Evolutionary conservation across 2,888 invertebrate genomes (phyloP).

Genomic region (Euclidia mi): DNA sequence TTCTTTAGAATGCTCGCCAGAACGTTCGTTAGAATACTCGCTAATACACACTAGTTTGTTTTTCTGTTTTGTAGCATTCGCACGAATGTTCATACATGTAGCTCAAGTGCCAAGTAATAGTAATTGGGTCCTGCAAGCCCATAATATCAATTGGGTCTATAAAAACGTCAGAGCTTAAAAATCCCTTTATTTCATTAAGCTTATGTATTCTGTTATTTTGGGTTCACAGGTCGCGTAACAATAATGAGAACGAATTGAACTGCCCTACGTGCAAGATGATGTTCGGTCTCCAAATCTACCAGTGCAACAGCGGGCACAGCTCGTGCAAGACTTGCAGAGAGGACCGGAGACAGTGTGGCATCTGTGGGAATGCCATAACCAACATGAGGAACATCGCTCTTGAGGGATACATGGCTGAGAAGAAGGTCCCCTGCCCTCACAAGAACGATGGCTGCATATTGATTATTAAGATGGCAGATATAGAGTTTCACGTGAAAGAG

Average conservation of each 20-base stretch:
- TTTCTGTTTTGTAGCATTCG: too few species aligned
- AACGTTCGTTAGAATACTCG: too few species aligned
- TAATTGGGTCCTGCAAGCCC: too few species aligned
- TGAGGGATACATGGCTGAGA: slow-evolving; percentile 64
- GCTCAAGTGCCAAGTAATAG: too few species aligned
- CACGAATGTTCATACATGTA: too few species aligned
- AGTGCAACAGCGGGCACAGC: slow-evolving; percentile 71
- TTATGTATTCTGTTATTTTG: slow-evolving; percentile 8
- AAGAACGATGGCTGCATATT: slow-evolving; percentile 68
- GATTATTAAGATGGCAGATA: slow-evolving; percentile 57
- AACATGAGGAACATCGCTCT: slow-evolving; percentile 68
- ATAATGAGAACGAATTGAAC: slow-evolving; percentile 46
- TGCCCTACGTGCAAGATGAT: slow-evolving; percentile 67
- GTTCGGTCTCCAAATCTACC: slow-evolving; percentile 64
- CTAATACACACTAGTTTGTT: too few species aligned
- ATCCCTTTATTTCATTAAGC: too few species aligned
- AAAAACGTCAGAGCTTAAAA: too few species aligned
- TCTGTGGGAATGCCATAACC: slow-evolving; percentile 60
- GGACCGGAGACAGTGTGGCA: slow-evolving; percentile 51
- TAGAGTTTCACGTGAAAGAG: slow-evolving; percentile 68
- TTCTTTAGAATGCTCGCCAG: too few species aligned
- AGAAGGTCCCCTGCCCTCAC: slow-evolving; percentile 63
- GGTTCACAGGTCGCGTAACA: slow-evolving; percentile 26
- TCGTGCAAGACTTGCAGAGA: slow-evolving; percentile 64
- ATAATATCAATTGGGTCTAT: too few species aligned